phyloP scores from a whole-genome alignment of 2,888 invertebrate species.

The Pollenia amentaria region DNA sequence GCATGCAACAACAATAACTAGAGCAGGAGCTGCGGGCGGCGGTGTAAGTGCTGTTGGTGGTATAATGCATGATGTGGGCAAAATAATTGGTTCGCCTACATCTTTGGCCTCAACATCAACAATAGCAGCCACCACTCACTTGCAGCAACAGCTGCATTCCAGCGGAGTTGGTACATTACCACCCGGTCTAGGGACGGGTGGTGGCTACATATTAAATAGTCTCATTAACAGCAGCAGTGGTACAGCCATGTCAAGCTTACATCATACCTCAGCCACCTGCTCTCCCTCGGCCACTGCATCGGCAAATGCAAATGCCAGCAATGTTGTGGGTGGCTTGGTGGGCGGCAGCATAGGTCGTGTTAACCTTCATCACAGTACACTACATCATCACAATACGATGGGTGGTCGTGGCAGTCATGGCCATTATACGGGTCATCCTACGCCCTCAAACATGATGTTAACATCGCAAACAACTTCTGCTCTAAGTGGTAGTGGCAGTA shows the following conservation, averaged over 20 bases:
- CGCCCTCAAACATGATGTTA: slow-evolving; percentile 76
- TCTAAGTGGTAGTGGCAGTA: slow-evolving; percentile 76
- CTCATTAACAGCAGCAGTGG: slow-evolving; percentile 76
- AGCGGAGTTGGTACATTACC: slow-evolving; percentile 80
- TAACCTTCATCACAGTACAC: slow-evolving; percentile 72
- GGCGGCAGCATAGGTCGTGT: slow-evolving; percentile 73
- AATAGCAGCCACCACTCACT: slow-evolving; percentile 77
- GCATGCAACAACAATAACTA: slow-evolving; percentile 77
- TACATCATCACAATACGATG: slow-evolving; percentile 78
- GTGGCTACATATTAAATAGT: slow-evolving; percentile 81
- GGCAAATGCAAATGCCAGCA: slow-evolving; percentile 64
- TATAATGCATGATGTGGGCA: slow-evolving; percentile 76
- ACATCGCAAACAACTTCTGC: slow-evolving; percentile 77
- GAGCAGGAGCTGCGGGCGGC: slow-evolving; percentile 75
- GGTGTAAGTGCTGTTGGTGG: neutral
- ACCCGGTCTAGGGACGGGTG: slow-evolving; percentile 81
- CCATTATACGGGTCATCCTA: slow-evolving; percentile 67
- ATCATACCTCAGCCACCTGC: slow-evolving; percentile 63
- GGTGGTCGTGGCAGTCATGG: slow-evolving; percentile 73
- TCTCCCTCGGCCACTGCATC: slow-evolving; percentile 36
- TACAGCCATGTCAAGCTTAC: slow-evolving; percentile 68
- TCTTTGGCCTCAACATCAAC: slow-evolving; percentile 81
- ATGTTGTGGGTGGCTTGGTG: slow-evolving; percentile 21
- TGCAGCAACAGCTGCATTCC: slow-evolving; percentile 76
- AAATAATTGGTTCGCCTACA: slow-evolving; percentile 81